phyloP scores from a whole-genome alignment of 2,797 vertebrate species.

The Micropoecilia bifurca region DNA sequence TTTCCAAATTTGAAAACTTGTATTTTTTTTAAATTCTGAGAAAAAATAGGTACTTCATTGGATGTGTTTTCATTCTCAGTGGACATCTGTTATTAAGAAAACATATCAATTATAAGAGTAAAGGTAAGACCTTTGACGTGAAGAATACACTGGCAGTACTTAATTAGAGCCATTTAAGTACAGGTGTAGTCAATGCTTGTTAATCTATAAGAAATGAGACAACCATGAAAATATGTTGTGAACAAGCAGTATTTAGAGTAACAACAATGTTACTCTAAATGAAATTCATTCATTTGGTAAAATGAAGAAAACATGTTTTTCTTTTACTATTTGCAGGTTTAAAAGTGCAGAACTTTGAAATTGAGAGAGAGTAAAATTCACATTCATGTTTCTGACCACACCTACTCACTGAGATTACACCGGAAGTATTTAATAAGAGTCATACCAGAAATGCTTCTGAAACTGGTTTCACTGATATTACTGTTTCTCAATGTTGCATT shows the following conservation, averaged over 20 bases:
- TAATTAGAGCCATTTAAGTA: neutral
- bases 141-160: neutral
- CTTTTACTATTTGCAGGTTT: neutral
- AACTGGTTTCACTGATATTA: too few relatives aligned
- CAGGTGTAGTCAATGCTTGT: neutral
- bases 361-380: neutral
- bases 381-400: neutral
- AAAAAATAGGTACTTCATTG: neutral
- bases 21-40: neutral
- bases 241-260: too few relatives aligned
- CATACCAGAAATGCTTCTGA: neutral
- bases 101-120: neutral
- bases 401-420: neutral
- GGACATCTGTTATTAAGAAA: neutral
- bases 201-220: neutral
- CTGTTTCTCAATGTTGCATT: neutral
- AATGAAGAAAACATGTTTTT: too few relatives aligned
- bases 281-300: too few relatives aligned
- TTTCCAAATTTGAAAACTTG: neutral
- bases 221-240: neutral
- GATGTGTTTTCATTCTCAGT: neutral
- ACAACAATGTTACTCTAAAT: too few relatives aligned
- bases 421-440: neutral
- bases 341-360: neutral
- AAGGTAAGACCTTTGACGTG: neutral